Evolutionary conservation across 2,113 vertebrate species (phyloP).

Genomic region (Rallus limicola): DNA sequence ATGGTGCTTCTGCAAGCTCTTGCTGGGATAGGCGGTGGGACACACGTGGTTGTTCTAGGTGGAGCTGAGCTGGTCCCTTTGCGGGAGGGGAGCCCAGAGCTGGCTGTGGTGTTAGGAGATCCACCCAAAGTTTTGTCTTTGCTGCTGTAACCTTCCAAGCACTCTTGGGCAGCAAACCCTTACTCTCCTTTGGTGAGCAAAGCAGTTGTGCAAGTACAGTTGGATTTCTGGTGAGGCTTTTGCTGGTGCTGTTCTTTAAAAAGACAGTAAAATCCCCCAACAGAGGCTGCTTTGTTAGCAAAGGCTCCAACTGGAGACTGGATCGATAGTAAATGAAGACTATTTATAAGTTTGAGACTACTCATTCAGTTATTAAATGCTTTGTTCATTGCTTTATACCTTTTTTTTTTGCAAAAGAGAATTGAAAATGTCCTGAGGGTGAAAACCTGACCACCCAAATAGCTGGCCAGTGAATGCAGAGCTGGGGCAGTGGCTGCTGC

Average conservation of each 20-base stretch:
- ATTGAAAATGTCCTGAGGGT: not conserved
- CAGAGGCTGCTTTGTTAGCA: constrained; percentile 1
- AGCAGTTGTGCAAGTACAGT: not conserved
- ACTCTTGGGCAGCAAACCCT: not conserved
- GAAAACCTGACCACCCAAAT: not conserved
- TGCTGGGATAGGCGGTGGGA: not conserved
- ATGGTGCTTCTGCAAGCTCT: not conserved
- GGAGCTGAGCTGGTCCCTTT: not conserved
- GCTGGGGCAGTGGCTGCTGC: not conserved
- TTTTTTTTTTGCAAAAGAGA: not conserved
- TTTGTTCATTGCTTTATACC: not conserved
- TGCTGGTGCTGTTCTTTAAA: not conserved
- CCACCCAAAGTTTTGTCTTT: not conserved
- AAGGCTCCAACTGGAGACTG: not conserved
- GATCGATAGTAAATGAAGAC: not conserved
- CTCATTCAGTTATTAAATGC: not conserved
- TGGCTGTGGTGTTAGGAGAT: not conserved
- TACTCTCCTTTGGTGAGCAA: not conserved
- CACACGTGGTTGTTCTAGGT: not conserved
- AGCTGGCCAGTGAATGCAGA: not conserved
- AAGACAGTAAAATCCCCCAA: not conserved
- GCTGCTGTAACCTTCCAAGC: not conserved
- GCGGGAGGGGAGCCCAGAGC: not conserved
- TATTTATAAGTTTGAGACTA: not conserved
- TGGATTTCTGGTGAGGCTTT: not conserved